Evolutionary conservation across 1,140 invertebrate species (phyloP).

Genomic region (Stenopsyche tienmushanensis): DNA sequence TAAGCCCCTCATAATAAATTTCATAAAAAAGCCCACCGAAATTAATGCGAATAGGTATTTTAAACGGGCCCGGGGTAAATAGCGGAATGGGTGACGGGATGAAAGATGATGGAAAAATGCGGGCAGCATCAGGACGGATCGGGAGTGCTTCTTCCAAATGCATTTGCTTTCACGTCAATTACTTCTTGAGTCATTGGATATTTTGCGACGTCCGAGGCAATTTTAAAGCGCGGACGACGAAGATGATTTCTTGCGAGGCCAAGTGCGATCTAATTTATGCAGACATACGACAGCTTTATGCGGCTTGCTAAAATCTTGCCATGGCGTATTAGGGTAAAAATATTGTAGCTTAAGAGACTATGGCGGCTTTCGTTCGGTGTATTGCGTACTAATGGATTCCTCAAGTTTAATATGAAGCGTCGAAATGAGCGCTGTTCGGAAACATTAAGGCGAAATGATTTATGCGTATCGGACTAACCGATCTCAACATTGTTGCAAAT

Average conservation of each 20-base stretch:
- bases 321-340: constrained; percentile 20
- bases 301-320: constrained; percentile 18
- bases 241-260: constrained; percentile 15
- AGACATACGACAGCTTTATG: constrained; percentile 25
- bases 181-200: too few species aligned
- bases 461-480: too few species aligned
- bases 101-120: background rate
- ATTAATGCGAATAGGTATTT: too few species aligned
- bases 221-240: too few species aligned
- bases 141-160: too few species aligned
- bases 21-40: background rate
- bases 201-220: too few species aligned
- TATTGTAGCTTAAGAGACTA: constrained; percentile 20
- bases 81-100: background rate
- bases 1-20: constrained; percentile 8
- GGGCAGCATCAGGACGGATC: constrained; percentile 4
- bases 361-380: constrained; percentile 12
- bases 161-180: too few species aligned
- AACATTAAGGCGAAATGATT: too few species aligned
- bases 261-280: constrained; percentile 24
- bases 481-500: too few species aligned
- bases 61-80: background rate
- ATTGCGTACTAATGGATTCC: constrained; percentile 6
- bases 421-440: too few species aligned
- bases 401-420: too few species aligned